phyloP scores from a whole-genome alignment of 2,888 invertebrate genomes.

The Cheilosia soror region DNA sequence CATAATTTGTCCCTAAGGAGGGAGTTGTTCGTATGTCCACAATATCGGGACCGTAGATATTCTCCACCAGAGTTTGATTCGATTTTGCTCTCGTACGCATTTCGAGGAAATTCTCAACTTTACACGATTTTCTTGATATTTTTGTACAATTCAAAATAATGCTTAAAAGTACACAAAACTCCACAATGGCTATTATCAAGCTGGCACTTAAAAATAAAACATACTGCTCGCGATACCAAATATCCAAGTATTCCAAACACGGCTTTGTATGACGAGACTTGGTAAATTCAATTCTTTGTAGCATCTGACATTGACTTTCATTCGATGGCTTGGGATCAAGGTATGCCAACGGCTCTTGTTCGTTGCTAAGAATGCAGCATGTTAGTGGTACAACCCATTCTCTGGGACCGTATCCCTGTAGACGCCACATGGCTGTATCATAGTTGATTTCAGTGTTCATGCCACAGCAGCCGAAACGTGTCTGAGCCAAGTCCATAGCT shows the following conservation, averaged over 20 bases:
- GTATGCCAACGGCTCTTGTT: constrained; percentile 85
- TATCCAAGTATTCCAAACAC: constrained; percentile 88
- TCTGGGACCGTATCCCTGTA: constrained; percentile 89
- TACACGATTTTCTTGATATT: constrained; percentile 81
- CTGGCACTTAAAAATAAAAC: constrained; percentile 88
- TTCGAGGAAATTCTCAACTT: constrained; percentile 75
- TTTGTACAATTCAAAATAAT: constrained; percentile 89
- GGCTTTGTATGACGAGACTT: constrained; percentile 83
- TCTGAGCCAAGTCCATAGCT: constrained; percentile 92
- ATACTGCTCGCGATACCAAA: constrained; percentile 91
- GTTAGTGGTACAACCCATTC: constrained; percentile 88
- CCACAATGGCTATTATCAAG: constrained; percentile 88
- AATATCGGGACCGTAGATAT: constrained; percentile 81
- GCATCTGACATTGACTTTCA: constrained; percentile 88
- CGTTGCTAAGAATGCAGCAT: constrained; percentile 88
- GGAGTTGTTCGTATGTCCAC: constrained; percentile 77
- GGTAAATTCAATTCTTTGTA: constrained; percentile 80
- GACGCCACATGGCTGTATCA: constrained; percentile 91
- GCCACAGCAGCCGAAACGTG: constrained; percentile 90
- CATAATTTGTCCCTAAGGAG: background rate
- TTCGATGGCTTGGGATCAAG: constrained; percentile 91
- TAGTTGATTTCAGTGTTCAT: constrained; percentile 91
- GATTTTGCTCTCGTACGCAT: constrained; percentile 77
- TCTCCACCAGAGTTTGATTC: constrained; percentile 80
- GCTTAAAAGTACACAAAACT: constrained; percentile 89